These are phyloP conservation scores for Sebastes reedi DNA, from an alignment of 2,797 vertebrate species.

Conservation along the genomic window DNA sequence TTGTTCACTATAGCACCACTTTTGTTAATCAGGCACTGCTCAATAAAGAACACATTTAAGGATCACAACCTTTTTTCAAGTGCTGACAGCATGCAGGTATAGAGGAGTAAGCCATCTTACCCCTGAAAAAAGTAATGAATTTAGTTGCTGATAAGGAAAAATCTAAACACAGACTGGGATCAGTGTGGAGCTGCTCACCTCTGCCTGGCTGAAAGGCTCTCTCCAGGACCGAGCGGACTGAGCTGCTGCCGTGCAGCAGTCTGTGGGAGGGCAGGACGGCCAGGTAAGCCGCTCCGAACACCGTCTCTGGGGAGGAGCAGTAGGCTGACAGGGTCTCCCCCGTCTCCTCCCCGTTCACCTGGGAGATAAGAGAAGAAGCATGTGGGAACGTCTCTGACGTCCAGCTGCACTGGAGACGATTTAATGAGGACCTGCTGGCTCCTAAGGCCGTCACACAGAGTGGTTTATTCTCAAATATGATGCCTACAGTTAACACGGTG, in stretches of 20 bases:
- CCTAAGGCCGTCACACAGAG: not conserved
- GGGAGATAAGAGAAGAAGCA: conserved; percentile 24
- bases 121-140: not conserved
- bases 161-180: not conserved
- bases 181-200: conserved; percentile 75
- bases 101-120: not conserved
- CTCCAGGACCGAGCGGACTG: conserved; percentile 80
- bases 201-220: conserved; percentile 79
- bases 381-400: not conserved
- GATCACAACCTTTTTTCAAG: not conserved
- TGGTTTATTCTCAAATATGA: not conserved
- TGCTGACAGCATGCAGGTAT: not conserved
- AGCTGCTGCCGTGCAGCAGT: conserved; percentile 87
- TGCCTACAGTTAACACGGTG: too few relatives aligned
- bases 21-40: not conserved
- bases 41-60: conserved; percentile 1
- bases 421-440: not conserved
- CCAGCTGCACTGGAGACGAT: not conserved
- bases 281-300: conserved; percentile 91
- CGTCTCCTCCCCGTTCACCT: conserved; percentile 87
- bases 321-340: conserved; percentile 90
- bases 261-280: conserved; percentile 89
- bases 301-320: conserved; percentile 88
- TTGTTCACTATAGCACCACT: not conserved
- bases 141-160: not conserved